Evolutionary conservation across 1,140 invertebrate species (phyloP), one percentile per base, ranked within the genome.

Genomic region (Proales similis): DNA sequence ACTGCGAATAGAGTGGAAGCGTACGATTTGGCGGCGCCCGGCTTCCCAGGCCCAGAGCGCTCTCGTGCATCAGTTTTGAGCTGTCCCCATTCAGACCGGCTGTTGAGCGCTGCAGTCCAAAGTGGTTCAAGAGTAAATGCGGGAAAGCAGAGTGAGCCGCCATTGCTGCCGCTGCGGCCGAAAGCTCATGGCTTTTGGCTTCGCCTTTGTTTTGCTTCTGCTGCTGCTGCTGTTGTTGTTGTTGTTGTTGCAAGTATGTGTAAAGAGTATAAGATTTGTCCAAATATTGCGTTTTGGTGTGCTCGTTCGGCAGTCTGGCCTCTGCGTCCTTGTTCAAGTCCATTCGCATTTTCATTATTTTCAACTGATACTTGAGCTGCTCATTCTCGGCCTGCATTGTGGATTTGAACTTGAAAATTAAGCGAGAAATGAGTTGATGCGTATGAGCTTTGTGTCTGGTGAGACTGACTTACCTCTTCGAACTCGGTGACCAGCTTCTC

Each of bases 251-350:
- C 9, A n/a, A n/a, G n/a, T n/a, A n/a, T n/a, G n/a, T n/a, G n/a
- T n/a, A n/a, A 36, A 14, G 9, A 36, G 14, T 36, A 36, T 9
- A 36, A 36, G 9, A 14, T 36, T 36, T 36, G 9, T 9, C 33
- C 9, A 36, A 36, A 36, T 36, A 36, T 36, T 36, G 33, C 33
- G 9, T 36, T 36, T 9, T 9, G 9, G 9, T 36, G 9, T 36
- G 14, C 14, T 36, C 14, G 14, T n/a, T n/a, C n/a, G n/a, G n/a
- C n/a, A n/a, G n/a, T n/a, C n/a, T n/a, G n/a, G n/a, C n/a, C n/a
- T n/a, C n/a, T n/a, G n/a, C n/a, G n/a, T 57, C 51, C 32, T 57
- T 57, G 36, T 20, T 26, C 9, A 42, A 42, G 17, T 57, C 51
- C 27, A 42, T 57, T 57, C 45, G 51, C 14, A 57, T 12, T 43